A percentile compares a stretch with the other conserved stretches of the same genome.
phyloP scores from a whole-genome alignment of 2,113 vertebrate species.

The Trogon melanurus region DNA sequence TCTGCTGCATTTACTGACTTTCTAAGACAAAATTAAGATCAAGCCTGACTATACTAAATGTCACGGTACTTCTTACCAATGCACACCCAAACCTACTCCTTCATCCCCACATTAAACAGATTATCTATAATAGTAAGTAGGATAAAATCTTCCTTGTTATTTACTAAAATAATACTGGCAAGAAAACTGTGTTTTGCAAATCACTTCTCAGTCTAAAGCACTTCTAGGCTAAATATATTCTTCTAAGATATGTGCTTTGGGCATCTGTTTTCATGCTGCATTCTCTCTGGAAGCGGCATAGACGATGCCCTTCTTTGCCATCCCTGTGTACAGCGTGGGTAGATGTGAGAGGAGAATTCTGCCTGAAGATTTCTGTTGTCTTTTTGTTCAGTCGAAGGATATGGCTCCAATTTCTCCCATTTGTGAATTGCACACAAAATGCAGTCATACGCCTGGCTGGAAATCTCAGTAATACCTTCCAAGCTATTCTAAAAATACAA shows the following conservation, averaged over 20 bases:
- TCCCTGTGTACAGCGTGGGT: background rate
- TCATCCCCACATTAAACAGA: background rate
- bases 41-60: background rate
- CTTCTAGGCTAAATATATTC: conserved; percentile 48
- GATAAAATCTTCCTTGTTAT: background rate
- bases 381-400: background rate
- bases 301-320: conserved; percentile 14
- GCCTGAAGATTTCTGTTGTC: conserved; percentile 42
- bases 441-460: background rate
- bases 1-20: background rate
- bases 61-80: background rate
- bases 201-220: conserved; percentile 3
- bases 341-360: conserved; percentile 23
- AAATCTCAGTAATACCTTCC: background rate
- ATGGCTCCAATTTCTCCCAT: background rate
- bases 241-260: background rate
- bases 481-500: conserved; percentile 1
- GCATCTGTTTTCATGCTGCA: conserved; percentile 41
- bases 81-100: background rate
- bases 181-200: background rate
- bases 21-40: background rate
- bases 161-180: conserved; percentile 12
- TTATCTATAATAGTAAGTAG: background rate
- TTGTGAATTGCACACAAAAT: background rate
- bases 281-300: background rate